phyloP scores from a whole-genome alignment of 2,113 vertebrate genomes.

The Leuciscus idus region DNA sequence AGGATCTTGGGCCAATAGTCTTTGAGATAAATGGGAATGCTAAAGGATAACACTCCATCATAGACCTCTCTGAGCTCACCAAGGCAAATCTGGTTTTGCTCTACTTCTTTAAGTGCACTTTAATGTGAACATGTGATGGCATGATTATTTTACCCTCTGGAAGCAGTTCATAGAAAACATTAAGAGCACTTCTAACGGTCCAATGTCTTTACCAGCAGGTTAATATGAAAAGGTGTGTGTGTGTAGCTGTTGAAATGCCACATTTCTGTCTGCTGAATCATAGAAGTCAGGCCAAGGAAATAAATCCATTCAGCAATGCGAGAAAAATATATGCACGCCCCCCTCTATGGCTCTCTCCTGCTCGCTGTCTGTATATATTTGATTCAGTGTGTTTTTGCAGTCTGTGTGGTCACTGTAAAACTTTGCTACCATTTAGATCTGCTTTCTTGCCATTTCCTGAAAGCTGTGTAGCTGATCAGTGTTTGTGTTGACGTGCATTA shows the following conservation, averaged over 20 bases:
- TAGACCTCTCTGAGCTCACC: neutral
- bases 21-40: conserved; percentile 5
- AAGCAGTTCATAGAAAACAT: conserved; percentile 45
- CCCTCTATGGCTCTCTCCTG: neutral
- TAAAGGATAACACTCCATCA: conserved; percentile 20
- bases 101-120: conserved; percentile 37
- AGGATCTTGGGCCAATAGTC: neutral
- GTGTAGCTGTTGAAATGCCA: conserved; percentile 49
- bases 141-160: conserved; percentile 46
- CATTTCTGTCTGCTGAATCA: conserved; percentile 53
- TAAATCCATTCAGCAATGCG: conserved; percentile 43
- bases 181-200: conserved; percentile 35
- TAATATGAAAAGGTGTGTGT: conserved; percentile 51
- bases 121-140: conserved; percentile 56
- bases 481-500: neutral
- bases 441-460: neutral
- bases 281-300: conserved; percentile 27
- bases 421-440: neutral
- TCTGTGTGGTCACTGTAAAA: conserved; percentile 34
- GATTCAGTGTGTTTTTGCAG: conserved; percentile 12
- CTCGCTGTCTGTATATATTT: conserved; percentile 28
- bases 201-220: conserved; percentile 47
- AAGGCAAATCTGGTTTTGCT: conserved; percentile 51
- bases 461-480: neutral
- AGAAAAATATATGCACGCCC: conserved; percentile 12